Base-by-base conservation (phyloP, 1,140 invertebrate genomes). In the Nasonia vitripennis region DNA sequence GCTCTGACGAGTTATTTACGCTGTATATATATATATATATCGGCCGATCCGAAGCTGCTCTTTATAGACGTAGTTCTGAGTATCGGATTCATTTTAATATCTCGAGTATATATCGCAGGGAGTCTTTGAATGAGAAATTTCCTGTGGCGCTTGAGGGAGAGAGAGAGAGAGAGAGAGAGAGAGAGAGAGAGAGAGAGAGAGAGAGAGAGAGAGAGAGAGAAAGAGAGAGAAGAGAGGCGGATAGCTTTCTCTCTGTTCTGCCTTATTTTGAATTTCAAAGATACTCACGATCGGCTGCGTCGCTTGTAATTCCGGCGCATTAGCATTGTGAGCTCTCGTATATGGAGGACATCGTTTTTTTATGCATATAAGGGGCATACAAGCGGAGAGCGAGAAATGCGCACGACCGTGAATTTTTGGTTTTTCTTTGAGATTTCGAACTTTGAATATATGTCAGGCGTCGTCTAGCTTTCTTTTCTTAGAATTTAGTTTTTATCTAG, bases 1-100 rank as follows among this genome's bases (percentile, higher is more conserved):
- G 68, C 14, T 71, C 68, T 71, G 68, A 71, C 68, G 68, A 71
- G 68, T 71, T 71, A 71, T 71, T 71, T 71, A 71, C 68, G 20
- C 68, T 11, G 41, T 41, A 9, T 45, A 9, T 5, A 9, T 45
- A 9, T 45, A 45, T 45, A 10, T 71, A 14, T 68, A 71, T 71
- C 68, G 23, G 1, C 23, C 6, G 23, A 71, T 71, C 68, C 2
- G 27, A 62, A 20, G 55, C 55, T 62, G 12, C 55, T 62, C 17
- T 37, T 17, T 20, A 62, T 7, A 62, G 17, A 62, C 20, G 27
- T 62, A 62, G 20, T 62, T 62, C 55, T 6, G 55, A 62, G 55
- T 62, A 62, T n/a, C 27, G 23, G 14, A 71, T 71, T 31, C 68
- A 34, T 71, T 71, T 62, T n/a, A 62, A 62, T 62, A 62, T 62